Evolutionary conservation across 1,140 invertebrate genomes (phyloP).

Genomic region (Tetragnatha versicolor): DNA sequence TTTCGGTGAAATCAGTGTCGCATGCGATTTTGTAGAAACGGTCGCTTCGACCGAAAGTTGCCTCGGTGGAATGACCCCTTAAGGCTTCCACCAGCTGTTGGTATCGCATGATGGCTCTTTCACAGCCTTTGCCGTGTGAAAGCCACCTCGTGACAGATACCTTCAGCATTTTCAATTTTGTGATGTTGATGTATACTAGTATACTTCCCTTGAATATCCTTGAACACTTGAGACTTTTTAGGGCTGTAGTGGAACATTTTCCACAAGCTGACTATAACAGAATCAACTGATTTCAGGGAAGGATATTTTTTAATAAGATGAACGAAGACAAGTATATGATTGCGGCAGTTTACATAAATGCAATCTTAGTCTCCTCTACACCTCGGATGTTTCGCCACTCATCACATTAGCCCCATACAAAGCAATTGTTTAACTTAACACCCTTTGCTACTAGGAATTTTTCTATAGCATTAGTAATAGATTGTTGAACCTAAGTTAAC

Average conservation of each 20-base stretch:
- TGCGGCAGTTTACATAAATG: not conserved
- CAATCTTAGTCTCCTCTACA: not conserved
- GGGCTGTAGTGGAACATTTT: no score
- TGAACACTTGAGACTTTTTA: not conserved
- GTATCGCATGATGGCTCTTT: not conserved
- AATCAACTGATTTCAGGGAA: not conserved
- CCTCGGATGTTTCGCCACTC: not conserved
- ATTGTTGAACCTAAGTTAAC: not conserved
- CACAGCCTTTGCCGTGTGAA: not conserved
- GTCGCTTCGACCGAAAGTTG: no score
- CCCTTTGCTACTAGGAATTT: not conserved
- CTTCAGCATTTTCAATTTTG: not conserved
- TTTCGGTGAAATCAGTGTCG: no score
- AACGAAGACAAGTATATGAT: not conserved
- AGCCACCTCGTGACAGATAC: not conserved
- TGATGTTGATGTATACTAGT: no score
- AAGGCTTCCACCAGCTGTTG: not conserved
- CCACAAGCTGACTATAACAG: not conserved
- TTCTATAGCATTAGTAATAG: not conserved
- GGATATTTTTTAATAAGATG: not conserved
- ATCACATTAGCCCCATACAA: not conserved
- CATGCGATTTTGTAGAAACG: no score
- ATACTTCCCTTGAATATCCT: not conserved
- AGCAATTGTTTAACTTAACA: not conserved
- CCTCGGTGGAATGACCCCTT: no score